Conservation (phyloP, 2,888 invertebrate species). For the Tineola bisselliella region DNA sequence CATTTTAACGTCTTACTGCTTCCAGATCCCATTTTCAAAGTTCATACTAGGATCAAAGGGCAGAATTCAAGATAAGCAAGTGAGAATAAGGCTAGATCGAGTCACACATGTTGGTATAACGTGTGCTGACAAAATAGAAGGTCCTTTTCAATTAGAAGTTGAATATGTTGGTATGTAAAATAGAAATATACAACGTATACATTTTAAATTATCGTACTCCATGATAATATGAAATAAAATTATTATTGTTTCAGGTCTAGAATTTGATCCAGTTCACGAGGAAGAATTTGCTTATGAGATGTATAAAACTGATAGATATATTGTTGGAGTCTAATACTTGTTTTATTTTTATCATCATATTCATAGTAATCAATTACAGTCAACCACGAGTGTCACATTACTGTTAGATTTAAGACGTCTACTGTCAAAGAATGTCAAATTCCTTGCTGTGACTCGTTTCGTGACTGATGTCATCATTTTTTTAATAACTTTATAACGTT, state of each 20-base stretch:
- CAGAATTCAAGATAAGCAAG: conserved; percentile 84
- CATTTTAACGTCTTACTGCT: background rate
- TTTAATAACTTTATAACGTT: background rate
- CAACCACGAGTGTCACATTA: too few relatives aligned
- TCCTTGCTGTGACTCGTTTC: background rate
- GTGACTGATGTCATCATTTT: conserved; percentile 7
- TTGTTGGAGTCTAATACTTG: conserved; percentile 67
- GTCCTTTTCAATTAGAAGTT: conserved; percentile 82
- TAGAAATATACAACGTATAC: background rate
- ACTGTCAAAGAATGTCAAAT: background rate
- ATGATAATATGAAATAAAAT: background rate
- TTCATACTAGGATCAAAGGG: conserved; percentile 87
- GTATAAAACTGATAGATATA: conserved; percentile 77
- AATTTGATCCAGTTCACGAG: conserved; percentile 79
- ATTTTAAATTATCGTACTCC: background rate
- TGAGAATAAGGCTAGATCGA: conserved; percentile 64
- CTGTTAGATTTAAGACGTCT: background rate
- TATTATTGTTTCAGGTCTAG: conserved; percentile 66
- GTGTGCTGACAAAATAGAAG: conserved; percentile 79
- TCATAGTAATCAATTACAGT: background rate
- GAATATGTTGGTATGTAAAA: conserved; percentile 80
- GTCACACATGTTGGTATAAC: conserved; percentile 85
- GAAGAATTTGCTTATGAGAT: conserved; percentile 96
- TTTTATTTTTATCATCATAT: background rate
- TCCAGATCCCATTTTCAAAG: conserved; percentile 92